phyloP scores from a whole-genome alignment of 2,113 vertebrate species.

The Ctenomys sociabilis region DNA sequence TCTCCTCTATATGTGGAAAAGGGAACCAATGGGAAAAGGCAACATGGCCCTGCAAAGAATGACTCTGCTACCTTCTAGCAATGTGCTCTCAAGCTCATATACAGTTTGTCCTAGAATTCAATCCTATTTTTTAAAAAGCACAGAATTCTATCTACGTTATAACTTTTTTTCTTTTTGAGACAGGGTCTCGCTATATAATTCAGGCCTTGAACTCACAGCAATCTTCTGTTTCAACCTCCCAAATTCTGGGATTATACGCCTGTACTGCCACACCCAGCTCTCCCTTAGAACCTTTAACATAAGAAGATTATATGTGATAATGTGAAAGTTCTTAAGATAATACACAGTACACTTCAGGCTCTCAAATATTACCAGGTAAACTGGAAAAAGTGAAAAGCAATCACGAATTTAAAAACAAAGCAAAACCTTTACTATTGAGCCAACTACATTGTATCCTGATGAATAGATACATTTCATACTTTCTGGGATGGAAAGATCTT shows the following conservation, averaged over 20 bases:
- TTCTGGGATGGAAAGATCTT: constrained; percentile 28
- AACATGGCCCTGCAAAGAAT: not conserved
- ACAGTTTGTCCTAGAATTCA: not conserved
- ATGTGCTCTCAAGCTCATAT: not conserved
- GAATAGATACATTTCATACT: constrained; percentile 39
- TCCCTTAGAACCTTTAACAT: not conserved
- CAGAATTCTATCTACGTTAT: not conserved
- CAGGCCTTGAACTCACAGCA: not conserved
- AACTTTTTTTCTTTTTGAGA: not conserved
- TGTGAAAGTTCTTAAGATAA: constrained; percentile 17
- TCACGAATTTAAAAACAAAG: not conserved
- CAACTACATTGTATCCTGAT: constrained; percentile 34
- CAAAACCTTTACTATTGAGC: constrained; percentile 32
- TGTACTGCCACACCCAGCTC: not conserved
- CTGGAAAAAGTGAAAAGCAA: constrained; percentile 6
- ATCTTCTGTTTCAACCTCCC: not conserved
- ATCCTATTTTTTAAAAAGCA: constrained; percentile 19
- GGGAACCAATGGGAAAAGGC: not conserved
- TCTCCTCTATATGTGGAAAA: not conserved
- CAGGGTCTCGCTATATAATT: not conserved
- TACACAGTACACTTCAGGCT: not conserved
- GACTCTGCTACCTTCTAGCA: not conserved
- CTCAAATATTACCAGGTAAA: constrained; percentile 42
- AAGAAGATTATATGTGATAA: constrained; percentile 5
- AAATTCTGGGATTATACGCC: not conserved